A percentile compares a stretch with the other conserved stretches of the same genome.
phyloP scores from a whole-genome alignment of 2,888 invertebrate genomes.

The Helicoverpa assulta region DNA sequence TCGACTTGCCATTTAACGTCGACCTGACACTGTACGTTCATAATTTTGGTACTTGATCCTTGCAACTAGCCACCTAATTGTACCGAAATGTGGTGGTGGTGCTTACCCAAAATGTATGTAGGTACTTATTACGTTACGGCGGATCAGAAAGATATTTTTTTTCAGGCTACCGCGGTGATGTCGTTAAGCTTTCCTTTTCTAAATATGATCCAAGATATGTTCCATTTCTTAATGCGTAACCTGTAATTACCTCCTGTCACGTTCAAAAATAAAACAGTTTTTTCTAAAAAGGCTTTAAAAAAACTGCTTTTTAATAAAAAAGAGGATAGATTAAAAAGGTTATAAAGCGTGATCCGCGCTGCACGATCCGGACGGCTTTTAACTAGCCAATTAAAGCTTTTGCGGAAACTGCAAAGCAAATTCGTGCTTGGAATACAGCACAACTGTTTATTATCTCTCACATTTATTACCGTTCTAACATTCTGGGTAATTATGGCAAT shows the following conservation, averaged over 20 bases:
- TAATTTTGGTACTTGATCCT: slow-evolving; percentile 27
- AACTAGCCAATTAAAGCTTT: slow-evolving; percentile 37
- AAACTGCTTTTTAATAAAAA: not conserved
- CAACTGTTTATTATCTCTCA: slow-evolving; percentile 27
- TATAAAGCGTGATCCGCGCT: not conserved
- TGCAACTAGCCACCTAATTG: not conserved
- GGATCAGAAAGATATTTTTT: no score
- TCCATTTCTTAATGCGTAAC: no score
- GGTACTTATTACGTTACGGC: no score
- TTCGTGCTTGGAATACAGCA: slow-evolving; percentile 54
- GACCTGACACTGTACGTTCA: slow-evolving; percentile 15
- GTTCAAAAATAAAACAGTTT: no score
- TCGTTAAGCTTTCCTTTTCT: no score
- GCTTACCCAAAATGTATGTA: no score
- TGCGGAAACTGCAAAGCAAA: slow-evolving; percentile 36
- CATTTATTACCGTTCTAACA: slow-evolving; percentile 23
- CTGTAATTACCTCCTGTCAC: no score
- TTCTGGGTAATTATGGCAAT: slow-evolving; percentile 12
- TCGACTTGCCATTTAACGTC: slow-evolving; percentile 26
- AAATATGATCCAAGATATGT: no score
- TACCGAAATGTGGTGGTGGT: no score
- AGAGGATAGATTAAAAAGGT: slow-evolving; percentile 3
- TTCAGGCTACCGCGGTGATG: no score
- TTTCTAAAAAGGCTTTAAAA: not conserved
- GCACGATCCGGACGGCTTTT: slow-evolving; percentile 15